phyloP scores from a whole-genome alignment of 2,888 invertebrate species.

The Caenorhabditis sp. region DNA sequence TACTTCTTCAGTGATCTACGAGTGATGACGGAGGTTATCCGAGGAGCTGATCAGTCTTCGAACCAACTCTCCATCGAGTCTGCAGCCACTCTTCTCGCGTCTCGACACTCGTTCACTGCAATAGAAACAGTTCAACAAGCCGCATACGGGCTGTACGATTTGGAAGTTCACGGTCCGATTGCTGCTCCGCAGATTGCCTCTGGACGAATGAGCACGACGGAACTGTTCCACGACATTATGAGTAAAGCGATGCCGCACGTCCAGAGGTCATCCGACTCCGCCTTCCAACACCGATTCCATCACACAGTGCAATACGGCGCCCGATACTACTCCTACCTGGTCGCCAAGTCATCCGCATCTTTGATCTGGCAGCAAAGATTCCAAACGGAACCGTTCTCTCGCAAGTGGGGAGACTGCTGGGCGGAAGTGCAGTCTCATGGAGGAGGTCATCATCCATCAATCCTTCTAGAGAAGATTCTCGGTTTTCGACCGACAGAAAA shows the following conservation, averaged over 20 bases:
- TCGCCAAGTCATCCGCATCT: slow-evolving; percentile 86
- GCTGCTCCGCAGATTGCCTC: slow-evolving; percentile 67
- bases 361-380: slow-evolving; percentile 79
- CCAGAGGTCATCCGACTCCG: slow-evolving; percentile 66
- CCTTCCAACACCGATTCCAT: slow-evolving; percentile 88
- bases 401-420: slow-evolving; percentile 77
- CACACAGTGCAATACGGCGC: slow-evolving; percentile 98
- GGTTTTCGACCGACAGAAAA: slow-evolving; percentile 71
- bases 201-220: slow-evolving; percentile 72
- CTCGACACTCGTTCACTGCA: slow-evolving; percentile 89
- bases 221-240: slow-evolving; percentile 72
- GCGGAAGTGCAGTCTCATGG: slow-evolving; percentile 81
- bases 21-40: slow-evolving; percentile 69
- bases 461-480: slow-evolving; percentile 75
- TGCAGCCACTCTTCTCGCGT: slow-evolving; percentile 90
- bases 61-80: slow-evolving; percentile 90
- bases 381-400: slow-evolving; percentile 73
- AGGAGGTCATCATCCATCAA: slow-evolving; percentile 78
- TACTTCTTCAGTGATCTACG: slow-evolving; percentile 91
- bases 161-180: slow-evolving; percentile 78
- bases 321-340: slow-evolving; percentile 97
- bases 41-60: slow-evolving; percentile 86
- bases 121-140: slow-evolving; percentile 83
- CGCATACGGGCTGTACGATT: slow-evolving; percentile 80
- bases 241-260: slow-evolving; percentile 75